These are phyloP conservation scores for Phaenicophaeus curvirostris DNA, from an alignment of 2,797 vertebrate species.

Conservation along the genomic window DNA sequence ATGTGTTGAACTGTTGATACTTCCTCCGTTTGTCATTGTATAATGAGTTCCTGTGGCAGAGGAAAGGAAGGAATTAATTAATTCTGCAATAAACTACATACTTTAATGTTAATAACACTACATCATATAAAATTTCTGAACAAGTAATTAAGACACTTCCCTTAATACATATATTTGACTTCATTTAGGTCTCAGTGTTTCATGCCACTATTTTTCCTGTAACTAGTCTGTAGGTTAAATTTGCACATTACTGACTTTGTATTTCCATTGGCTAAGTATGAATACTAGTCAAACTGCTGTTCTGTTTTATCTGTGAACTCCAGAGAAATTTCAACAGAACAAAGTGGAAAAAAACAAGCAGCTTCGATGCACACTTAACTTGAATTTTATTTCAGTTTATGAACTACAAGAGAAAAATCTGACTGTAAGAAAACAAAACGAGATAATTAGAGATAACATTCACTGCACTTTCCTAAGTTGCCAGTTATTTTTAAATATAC, in stretches of 20 bases:
- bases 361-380: neutral
- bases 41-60: conserved; percentile 88
- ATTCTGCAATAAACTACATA: neutral
- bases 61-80: neutral
- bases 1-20: conserved; percentile 92
- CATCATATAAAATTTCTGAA: neutral
- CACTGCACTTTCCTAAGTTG: neutral
- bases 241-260: neutral
- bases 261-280: neutral
- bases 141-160: neutral
- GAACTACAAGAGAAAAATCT: neutral
- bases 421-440: neutral
- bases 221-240: neutral
- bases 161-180: neutral
- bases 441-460: neutral
- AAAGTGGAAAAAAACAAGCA: neutral
- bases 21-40: conserved; percentile 96
- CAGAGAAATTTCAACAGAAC: neutral
- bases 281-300: neutral
- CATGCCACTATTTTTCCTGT: neutral
- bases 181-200: neutral
- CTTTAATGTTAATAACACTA: neutral
- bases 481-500: neutral
- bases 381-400: neutral
- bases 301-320: neutral